Percentiles rank a stretch among this genome's conserved stretches.
These are phyloP conservation scores for Motacilla tschutschensis DNA, from an alignment of 2,113 vertebrate genomes.

Conservation along the genomic window DNA sequence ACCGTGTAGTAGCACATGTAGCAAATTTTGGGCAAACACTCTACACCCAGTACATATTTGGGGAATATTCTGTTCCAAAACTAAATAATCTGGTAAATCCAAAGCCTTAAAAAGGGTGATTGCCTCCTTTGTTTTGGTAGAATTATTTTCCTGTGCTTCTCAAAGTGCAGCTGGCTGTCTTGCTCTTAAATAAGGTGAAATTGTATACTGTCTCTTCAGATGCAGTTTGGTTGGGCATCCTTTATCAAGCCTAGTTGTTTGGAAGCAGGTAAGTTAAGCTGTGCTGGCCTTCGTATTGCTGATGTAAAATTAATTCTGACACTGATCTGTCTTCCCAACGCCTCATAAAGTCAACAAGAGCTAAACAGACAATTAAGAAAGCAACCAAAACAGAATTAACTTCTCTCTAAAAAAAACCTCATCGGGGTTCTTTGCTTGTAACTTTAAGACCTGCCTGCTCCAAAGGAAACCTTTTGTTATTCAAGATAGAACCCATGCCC, in stretches of 20 bases:
- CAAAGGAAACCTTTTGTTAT: background rate
- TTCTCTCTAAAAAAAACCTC: background rate
- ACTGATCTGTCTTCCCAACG: background rate
- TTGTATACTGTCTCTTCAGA: background rate
- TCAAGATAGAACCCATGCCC: background rate
- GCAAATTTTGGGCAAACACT: background rate
- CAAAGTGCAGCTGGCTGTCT: background rate
- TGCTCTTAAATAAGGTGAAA: background rate
- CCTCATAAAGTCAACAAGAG: background rate
- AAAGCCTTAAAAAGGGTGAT: background rate
- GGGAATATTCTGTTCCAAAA: background rate
- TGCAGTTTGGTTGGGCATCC: background rate
- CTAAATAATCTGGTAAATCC: background rate
- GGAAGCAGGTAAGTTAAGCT: background rate
- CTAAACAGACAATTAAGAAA: background rate
- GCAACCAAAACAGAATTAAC: background rate
- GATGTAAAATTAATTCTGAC: background rate
- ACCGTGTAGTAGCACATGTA: accelerated
- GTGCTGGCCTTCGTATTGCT: background rate
- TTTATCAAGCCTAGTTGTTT: background rate
- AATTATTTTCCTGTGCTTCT: background rate
- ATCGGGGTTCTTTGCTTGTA: background rate
- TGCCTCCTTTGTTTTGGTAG: background rate
- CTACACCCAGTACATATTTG: background rate
- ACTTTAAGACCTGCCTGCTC: background rate